Base-by-base conservation (phyloP, 2,113 vertebrate species). In the Odontophorus gujanensis region DNA sequence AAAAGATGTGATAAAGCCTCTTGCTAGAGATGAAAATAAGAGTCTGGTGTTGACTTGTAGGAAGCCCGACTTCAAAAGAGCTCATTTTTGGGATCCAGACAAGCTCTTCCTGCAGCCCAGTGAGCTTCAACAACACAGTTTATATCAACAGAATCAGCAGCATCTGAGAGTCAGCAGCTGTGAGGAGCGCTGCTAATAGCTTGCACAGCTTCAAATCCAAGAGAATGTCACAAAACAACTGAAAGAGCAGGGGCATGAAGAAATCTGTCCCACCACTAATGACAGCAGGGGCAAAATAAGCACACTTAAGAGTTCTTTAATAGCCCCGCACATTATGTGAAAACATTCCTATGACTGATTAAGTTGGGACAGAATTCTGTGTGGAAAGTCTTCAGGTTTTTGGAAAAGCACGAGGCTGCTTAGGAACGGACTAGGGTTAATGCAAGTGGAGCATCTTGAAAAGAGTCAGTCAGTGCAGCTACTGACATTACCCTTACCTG, bases 401-500 rank as follows among this genome's bases (percentile, higher is more conserved):
- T 79, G 76, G 8, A 58, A 87, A 84, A 81, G 48, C 32, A 66
- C 5, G 22, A 85, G 51, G 45, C 34, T 81, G 43, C 34, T 80
- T 76, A 87, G 42, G 43, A 80, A 68, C 30, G 78, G 26, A 66
- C 6, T 13, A 65, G 7, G 40, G 40, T 68, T 78, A 66, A 86
- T 25, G 7, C 20, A 67, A 1, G 18, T 5, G 84, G 40, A 93
- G 36, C 19, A 81, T 10, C 47, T 68, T 81, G 20, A 42, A 80
- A 80, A 45, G 25, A 90, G 25, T 15, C 72, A 67, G 42, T 74
- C 68, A 65, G 21, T 57, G 32, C 11, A 75, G 69, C 8, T 40
- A 74, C 30, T 59, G 76, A 42, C 36, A 57, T 8, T 53, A 32
- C 28, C 14, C 95, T 98, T 96, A 99, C 99, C 99, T 99, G 99